Conservation (phyloP, 2,113 vertebrate species). For the Desmodus rotundus region DNA sequence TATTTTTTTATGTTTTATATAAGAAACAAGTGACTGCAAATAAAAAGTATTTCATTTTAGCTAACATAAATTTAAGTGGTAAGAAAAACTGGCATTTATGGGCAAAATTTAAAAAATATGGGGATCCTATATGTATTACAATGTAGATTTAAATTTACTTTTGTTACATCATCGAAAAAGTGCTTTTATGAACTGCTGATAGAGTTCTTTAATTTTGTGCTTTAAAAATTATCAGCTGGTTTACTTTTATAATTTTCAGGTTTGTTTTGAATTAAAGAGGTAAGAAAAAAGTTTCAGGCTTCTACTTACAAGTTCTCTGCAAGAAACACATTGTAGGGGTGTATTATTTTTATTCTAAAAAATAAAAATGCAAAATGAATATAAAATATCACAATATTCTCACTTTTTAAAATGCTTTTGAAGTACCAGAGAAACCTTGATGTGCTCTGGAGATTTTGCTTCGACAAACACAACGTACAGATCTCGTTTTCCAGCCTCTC, state of each 20-base stretch:
- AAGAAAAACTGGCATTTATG: slow-evolving; percentile 2
- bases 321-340: neutral
- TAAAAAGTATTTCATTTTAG: neutral
- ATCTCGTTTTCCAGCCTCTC: neutral
- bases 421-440: neutral
- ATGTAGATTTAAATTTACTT: slow-evolving; percentile 29
- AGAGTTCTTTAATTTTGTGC: slow-evolving; percentile 4
- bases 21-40: slow-evolving; percentile 11
- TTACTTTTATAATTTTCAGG: slow-evolving; percentile 24
- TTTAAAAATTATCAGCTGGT: neutral
- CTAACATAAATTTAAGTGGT: neutral
- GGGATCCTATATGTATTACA: slow-evolving; percentile 14
- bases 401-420: neutral
- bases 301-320: neutral
- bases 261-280: neutral
- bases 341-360: slow-evolving; percentile 23
- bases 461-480: neutral
- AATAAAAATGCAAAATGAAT: slow-evolving; percentile 19
- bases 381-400: neutral
- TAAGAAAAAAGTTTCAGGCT: neutral
- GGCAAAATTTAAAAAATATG: slow-evolving; percentile 11
- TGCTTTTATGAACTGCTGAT: neutral
- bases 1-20: neutral
- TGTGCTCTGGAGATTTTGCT: neutral
- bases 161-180: neutral